Conservation (phyloP, 2,888 invertebrate species). For the Zelleria hepariella region DNA sequence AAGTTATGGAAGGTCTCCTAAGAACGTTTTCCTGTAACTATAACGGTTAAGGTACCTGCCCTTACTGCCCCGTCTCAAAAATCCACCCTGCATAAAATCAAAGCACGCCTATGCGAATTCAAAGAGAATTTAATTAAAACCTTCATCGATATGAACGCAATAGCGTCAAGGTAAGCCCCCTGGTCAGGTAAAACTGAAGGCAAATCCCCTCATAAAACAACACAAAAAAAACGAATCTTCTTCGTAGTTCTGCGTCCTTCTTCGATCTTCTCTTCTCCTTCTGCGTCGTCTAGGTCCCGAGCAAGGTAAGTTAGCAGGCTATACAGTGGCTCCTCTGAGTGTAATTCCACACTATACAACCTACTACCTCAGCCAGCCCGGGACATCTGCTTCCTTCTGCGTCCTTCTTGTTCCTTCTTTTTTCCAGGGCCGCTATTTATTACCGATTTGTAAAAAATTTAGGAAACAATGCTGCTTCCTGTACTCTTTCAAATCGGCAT, state of each 20-base stretch:
- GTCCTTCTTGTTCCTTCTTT: slow-evolving; percentile 24
- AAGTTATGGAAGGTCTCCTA: too few relatives aligned
- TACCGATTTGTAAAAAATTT: neutral
- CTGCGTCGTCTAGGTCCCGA: slow-evolving; percentile 38
- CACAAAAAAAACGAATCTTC: too few relatives aligned
- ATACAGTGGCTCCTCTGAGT: slow-evolving; percentile 91
- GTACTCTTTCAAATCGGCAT: neutral
- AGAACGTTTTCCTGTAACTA: too few relatives aligned
- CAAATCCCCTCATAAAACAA: too few relatives aligned
- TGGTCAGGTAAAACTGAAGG: too few relatives aligned
- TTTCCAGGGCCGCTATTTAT: slow-evolving; percentile 4
- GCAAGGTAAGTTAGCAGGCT: slow-evolving; percentile 97
- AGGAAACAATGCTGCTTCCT: neutral
- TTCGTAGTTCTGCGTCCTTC: slow-evolving; percentile 1
- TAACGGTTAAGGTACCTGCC: too few relatives aligned
- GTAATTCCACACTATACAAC: slow-evolving; percentile 98
- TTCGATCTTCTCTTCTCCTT: slow-evolving; percentile 9
- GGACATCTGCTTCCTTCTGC: slow-evolving; percentile 28
- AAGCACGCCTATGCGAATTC: too few relatives aligned
- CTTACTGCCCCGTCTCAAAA: too few relatives aligned
- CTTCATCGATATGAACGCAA: too few relatives aligned
- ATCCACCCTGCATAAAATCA: too few relatives aligned
- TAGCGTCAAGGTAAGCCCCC: too few relatives aligned
- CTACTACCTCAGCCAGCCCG: slow-evolving; percentile 94
- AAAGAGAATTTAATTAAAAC: too few relatives aligned